phyloP scores from a whole-genome alignment of 2,113 vertebrate species.

The Anguilla rostrata region DNA sequence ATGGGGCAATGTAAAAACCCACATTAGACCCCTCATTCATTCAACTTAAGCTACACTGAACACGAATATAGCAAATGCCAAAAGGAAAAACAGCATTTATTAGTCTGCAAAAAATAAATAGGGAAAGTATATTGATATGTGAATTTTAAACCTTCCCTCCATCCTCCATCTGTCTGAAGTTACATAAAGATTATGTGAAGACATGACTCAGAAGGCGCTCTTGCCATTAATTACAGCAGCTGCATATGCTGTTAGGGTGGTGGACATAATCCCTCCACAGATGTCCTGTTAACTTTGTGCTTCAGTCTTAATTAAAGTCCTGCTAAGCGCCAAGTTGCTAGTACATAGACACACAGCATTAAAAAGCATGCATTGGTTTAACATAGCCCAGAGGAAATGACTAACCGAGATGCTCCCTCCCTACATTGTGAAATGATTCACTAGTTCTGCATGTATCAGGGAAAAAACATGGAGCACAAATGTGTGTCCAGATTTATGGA shows the following conservation, averaged over 20 bases:
- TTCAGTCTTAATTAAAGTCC: slow-evolving; percentile 70
- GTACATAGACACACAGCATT: slow-evolving; percentile 1
- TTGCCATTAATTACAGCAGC: slow-evolving; percentile 48
- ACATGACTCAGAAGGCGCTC: slow-evolving; percentile 57
- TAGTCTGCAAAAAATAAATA: neutral
- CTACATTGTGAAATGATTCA: neutral
- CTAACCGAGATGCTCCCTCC: neutral
- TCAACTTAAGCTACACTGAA: neutral
- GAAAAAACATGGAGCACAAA: too few species aligned
- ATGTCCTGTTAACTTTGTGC: slow-evolving; percentile 62
- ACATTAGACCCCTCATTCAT: neutral
- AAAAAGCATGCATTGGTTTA: neutral
- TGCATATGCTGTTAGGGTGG: slow-evolving; percentile 42
- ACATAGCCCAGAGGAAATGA: neutral
- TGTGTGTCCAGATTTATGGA: too few species aligned
- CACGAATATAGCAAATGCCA: neutral
- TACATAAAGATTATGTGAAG: slow-evolving; percentile 2
- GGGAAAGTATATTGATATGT: neutral
- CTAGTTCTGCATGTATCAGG: too few species aligned
- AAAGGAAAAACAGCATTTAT: neutral
- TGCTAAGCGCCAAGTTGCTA: slow-evolving; percentile 61
- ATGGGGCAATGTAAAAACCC: neutral
- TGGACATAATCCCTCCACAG: slow-evolving; percentile 63
- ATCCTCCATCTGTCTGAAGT: neutral
- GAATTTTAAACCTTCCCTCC: neutral